These are phyloP conservation scores for Amaurobius ferox DNA, from an alignment of 2,888 invertebrate species.

Conservation along the genomic window DNA sequence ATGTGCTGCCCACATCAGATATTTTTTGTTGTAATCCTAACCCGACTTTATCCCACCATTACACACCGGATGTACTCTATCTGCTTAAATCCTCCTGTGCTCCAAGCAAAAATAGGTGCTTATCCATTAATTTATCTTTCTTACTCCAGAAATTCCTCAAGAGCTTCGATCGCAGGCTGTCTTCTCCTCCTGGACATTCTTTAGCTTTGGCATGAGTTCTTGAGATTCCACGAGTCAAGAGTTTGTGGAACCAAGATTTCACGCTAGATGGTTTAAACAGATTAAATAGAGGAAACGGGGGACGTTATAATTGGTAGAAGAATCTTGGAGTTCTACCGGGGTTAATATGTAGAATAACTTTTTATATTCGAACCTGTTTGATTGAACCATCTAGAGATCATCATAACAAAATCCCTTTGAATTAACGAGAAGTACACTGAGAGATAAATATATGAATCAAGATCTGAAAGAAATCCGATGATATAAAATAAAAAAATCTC, in stretches of 20 bases:
- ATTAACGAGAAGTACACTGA: too few relatives aligned
- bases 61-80: conserved; percentile 46
- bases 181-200: conserved; percentile 27
- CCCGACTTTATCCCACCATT: conserved; percentile 43
- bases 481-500: too few relatives aligned
- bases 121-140: conserved; percentile 66
- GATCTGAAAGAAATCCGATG: too few relatives aligned
- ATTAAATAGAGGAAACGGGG: conserved; percentile 8
- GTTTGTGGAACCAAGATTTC: conserved; percentile 19
- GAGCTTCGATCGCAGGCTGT: conserved; percentile 36
- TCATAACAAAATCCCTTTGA: too few relatives aligned
- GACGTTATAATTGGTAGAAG: background rate
- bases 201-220: conserved; percentile 33
- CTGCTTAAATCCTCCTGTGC: background rate
- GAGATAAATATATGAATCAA: too few relatives aligned
- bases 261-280: conserved; percentile 19
- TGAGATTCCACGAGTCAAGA: background rate
- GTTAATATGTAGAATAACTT: too few relatives aligned
- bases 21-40: too few relatives aligned
- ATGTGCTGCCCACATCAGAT: too few relatives aligned
- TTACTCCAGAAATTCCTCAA: conserved; percentile 52
- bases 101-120: conserved; percentile 23
- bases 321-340: background rate
- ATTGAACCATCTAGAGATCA: too few relatives aligned
- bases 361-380: too few relatives aligned